phyloP scores from a whole-genome alignment of 2,113 vertebrate genomes.

The Podarcis cretensis region DNA sequence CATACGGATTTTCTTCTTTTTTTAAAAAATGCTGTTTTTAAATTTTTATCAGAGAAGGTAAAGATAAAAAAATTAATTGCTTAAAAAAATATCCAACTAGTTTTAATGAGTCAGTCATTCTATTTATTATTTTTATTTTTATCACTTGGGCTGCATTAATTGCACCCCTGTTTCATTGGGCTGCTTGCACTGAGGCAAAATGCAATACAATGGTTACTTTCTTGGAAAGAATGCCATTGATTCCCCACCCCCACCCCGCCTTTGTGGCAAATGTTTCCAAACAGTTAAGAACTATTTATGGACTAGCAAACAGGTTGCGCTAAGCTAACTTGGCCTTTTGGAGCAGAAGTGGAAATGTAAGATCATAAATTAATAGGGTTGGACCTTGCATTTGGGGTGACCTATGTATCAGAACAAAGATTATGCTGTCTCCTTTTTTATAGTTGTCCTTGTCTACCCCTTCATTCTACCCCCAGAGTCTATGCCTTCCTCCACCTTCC shows the following conservation, averaged over 20 bases:
- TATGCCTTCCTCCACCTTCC: not conserved
- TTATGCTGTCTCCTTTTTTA: no score
- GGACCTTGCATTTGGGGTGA: no score
- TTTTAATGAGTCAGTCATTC: constrained; percentile 35
- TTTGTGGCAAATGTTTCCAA: constrained; percentile 22
- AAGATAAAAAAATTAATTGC: not conserved
- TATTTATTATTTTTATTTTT: not conserved
- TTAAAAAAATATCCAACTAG: not conserved
- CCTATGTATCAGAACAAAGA: no score
- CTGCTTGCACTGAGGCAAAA: constrained; percentile 9
- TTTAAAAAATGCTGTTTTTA: not conserved
- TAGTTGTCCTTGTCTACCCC: not conserved
- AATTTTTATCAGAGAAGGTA: not conserved
- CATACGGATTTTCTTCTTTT: not conserved
- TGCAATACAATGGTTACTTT: not conserved
- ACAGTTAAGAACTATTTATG: constrained; percentile 7
- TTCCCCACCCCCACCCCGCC: not conserved
- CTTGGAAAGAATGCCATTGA: not conserved
- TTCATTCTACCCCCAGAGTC: no score
- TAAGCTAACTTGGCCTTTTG: constrained; percentile 6
- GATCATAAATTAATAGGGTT: not conserved
- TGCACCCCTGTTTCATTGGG: not conserved
- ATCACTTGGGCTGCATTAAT: not conserved
- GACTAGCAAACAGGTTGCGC: not conserved
- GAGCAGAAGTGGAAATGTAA: not conserved